These are phyloP conservation scores for Coregonus suidteri DNA, from an alignment of 2,797 vertebrate species.

Conservation along the genomic window DNA sequence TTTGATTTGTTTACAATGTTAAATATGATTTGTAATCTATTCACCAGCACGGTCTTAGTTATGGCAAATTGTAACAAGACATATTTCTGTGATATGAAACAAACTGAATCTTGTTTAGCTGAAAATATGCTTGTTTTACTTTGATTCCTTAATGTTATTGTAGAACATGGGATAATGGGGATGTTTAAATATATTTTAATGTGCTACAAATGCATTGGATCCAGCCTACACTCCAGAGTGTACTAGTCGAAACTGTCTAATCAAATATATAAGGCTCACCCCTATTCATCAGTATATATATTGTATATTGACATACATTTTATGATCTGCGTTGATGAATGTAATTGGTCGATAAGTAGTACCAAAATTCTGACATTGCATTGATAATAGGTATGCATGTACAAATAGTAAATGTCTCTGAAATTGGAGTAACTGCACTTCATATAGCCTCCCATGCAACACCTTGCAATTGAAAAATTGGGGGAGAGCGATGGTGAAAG, in stretches of 20 bases:
- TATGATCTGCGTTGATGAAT: not conserved
- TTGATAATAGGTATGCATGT: not conserved
- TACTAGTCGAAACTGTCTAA: not conserved
- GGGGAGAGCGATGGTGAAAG: not conserved
- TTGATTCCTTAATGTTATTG: not conserved
- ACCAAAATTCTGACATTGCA: not conserved
- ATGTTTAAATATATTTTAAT: not conserved
- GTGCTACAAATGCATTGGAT: not conserved
- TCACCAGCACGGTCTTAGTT: slow-evolving; percentile 6
- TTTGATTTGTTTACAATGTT: not conserved
- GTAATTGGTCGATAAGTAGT: not conserved
- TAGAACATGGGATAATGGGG: not conserved
- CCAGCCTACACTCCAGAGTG: not conserved
- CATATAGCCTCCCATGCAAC: not conserved
- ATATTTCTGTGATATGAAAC: not conserved
- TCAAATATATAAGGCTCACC: not conserved
- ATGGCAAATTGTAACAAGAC: not conserved
- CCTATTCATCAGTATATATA: not conserved
- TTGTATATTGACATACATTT: not conserved
- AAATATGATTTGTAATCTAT: slow-evolving; percentile 12
- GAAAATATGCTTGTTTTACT: not conserved
- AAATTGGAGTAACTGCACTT: not conserved
- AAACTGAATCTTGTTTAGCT: not conserved
- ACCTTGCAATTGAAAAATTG: not conserved
- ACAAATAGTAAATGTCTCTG: not conserved